Evolutionary conservation across 2,888 invertebrate species (phyloP).

Genomic region (Chalcosyrphus nemorum): DNA sequence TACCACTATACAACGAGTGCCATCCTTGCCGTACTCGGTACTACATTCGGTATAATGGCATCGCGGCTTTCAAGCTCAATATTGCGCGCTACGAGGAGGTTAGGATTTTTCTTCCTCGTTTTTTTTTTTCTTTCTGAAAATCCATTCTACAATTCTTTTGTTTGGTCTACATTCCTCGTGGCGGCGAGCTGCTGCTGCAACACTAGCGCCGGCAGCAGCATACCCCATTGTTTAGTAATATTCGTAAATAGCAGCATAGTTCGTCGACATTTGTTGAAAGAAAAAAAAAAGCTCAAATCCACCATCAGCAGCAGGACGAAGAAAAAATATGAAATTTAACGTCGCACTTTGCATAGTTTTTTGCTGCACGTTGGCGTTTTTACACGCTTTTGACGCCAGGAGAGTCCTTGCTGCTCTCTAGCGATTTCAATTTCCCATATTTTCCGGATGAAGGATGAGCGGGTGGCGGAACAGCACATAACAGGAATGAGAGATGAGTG

Average conservation of each 20-base stretch:
- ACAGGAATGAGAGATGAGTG: no score
- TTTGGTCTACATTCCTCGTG: slow-evolving; percentile 5
- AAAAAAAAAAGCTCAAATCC: neutral
- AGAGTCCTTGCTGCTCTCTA: neutral
- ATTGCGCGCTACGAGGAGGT: neutral
- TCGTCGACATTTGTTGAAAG: slow-evolving; percentile 31
- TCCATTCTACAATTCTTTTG: slow-evolving; percentile 5
- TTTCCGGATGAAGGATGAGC: neutral
- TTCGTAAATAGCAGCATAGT: slow-evolving; percentile 13
- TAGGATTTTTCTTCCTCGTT: neutral
- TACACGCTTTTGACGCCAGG: slow-evolving; percentile 14
- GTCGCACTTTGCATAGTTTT: slow-evolving; percentile 7
- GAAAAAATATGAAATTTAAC: slow-evolving; percentile 11
- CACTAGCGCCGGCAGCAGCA: neutral
- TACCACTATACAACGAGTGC: neutral
- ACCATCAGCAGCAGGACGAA: neutral
- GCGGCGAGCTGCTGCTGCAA: slow-evolving; percentile 1
- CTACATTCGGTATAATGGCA: slow-evolving; percentile 10
- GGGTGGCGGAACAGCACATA: no score
- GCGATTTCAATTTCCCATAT: slow-evolving; percentile 48
- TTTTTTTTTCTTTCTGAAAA: neutral
- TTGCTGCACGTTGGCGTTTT: slow-evolving; percentile 17
- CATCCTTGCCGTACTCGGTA: neutral
- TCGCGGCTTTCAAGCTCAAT: slow-evolving; percentile 17
- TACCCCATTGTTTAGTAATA: slow-evolving; percentile 30